phyloP scores from a whole-genome alignment of 2,888 invertebrate genomes.

The Neoascia interrupta region DNA sequence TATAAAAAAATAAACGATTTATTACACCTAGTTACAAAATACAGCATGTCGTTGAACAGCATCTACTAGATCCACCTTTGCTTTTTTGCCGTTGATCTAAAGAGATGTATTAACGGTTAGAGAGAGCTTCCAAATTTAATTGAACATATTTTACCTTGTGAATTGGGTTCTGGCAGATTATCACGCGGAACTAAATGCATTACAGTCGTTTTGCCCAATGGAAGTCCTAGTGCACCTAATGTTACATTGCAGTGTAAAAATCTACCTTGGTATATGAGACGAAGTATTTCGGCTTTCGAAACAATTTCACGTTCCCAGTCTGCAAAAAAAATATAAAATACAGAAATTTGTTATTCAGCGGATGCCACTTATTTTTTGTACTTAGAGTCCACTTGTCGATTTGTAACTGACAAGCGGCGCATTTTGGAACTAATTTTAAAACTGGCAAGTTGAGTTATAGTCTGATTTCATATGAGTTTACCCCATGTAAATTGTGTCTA shows the following conservation, averaged over 20 bases:
- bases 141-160: slow-evolving; percentile 87
- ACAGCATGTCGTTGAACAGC: slow-evolving; percentile 95
- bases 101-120: too few species aligned
- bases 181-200: slow-evolving; percentile 99
- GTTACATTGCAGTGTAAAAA: slow-evolving; percentile 99
- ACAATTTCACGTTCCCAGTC: slow-evolving; percentile 98
- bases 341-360: too few species aligned
- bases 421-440: too few species aligned
- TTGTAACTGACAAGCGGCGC: too few species aligned
- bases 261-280: slow-evolving; percentile 99
- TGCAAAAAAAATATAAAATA: slow-evolving; percentile 84
- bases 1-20: slow-evolving; percentile 65
- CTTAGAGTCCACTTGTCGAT: too few species aligned
- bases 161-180: slow-evolving; percentile 99
- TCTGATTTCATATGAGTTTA: too few species aligned
- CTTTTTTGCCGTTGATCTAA: slow-evolving; percentile 97
- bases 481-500: too few species aligned
- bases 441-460: too few species aligned
- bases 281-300: slow-evolving; percentile 97
- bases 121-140: neutral
- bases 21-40: slow-evolving; percentile 87
- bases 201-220: slow-evolving; percentile 98
- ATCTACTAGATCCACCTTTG: slow-evolving; percentile 96
- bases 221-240: slow-evolving; percentile 97
- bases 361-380: too few species aligned